These are phyloP conservation scores for Polypedilum vanderplanki DNA, from an alignment of 1,140 invertebrate species.

Conservation along the genomic window DNA sequence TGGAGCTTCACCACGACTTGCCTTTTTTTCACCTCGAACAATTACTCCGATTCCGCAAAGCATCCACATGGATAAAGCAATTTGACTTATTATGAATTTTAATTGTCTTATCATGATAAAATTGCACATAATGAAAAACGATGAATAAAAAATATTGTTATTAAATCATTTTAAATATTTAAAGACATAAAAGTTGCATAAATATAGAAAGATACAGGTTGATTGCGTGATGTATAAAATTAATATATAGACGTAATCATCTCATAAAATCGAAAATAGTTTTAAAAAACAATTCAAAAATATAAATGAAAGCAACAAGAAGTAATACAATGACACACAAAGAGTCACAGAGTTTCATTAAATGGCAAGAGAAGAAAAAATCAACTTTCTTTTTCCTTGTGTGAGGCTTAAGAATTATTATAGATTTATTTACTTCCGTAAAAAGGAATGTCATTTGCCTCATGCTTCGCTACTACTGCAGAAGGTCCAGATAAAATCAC, in stretches of 20 bases:
- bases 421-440: slow-evolving; percentile 71
- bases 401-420: not conserved
- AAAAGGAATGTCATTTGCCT: slow-evolving; percentile 67
- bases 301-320: not conserved
- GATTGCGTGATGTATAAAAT: too few relatives aligned
- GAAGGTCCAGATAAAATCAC: slow-evolving; percentile 73
- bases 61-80: slow-evolving; percentile 19
- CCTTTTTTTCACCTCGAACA: slow-evolving; percentile 63
- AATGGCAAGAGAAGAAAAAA: not conserved
- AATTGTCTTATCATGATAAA: not conserved
- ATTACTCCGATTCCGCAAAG: slow-evolving; percentile 67
- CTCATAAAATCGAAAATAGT: too few relatives aligned
- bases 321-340: not conserved
- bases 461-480: slow-evolving; percentile 80
- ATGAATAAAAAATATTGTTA: too few relatives aligned
- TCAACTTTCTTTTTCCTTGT: slow-evolving; percentile 27
- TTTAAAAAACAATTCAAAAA: not conserved
- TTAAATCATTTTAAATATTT: too few relatives aligned
- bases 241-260: too few relatives aligned
- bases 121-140: too few relatives aligned
- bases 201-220: too few relatives aligned
- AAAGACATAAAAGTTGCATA: too few relatives aligned
- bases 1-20: slow-evolving; percentile 63
- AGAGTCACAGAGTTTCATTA: not conserved
- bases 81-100: not conserved